These are phyloP conservation scores for Sebastes fasciatus DNA, from an alignment of 2,113 vertebrate species.

Conservation along the genomic window DNA sequence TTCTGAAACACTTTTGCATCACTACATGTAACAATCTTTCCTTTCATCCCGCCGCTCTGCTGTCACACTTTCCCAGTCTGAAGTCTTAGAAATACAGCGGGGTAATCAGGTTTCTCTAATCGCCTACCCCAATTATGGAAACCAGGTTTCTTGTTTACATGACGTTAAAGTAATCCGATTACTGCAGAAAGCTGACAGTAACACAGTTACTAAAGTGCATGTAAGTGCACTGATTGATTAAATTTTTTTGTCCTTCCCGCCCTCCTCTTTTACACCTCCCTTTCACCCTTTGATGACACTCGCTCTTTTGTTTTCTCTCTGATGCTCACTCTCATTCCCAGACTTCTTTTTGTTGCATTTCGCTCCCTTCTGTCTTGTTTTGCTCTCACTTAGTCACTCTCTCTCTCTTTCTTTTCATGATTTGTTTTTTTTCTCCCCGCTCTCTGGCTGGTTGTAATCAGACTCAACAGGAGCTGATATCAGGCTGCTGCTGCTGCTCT, in stretches of 20 bases:
- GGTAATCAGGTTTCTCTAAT: slow-evolving; percentile 24
- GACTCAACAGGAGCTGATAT: slow-evolving; percentile 67
- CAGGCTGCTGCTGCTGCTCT: slow-evolving; percentile 51
- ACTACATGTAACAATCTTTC: background rate
- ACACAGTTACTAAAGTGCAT: slow-evolving; percentile 48
- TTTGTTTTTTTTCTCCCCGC: background rate
- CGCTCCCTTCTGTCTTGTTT: slow-evolving; percentile 35
- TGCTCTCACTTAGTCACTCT: slow-evolving; percentile 33
- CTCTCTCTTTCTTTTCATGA: slow-evolving; percentile 3
- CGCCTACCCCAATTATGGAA: slow-evolving; percentile 20
- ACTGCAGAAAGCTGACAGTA: slow-evolving; percentile 47
- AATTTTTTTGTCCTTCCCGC: background rate
- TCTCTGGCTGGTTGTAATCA: slow-evolving; percentile 63
- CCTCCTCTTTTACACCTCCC: slow-evolving; percentile 13
- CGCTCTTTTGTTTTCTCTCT: slow-evolving; percentile 27
- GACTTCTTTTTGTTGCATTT: slow-evolving; percentile 26
- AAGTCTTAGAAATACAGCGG: background rate
- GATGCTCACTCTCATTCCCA: slow-evolving; percentile 27
- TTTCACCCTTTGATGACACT: slow-evolving; percentile 26
- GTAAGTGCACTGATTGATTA: slow-evolving; percentile 50
- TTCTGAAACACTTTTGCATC: background rate
- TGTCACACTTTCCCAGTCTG: slow-evolving; percentile 8
- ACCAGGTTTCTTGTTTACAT: slow-evolving; percentile 26
- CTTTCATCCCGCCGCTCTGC: background rate
- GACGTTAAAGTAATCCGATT: slow-evolving; percentile 42